A percentile compares a stretch with the other conserved stretches of the same genome.
Conservation (phyloP, 2,113 vertebrate genomes). For the Lepus europaeus region DNA sequence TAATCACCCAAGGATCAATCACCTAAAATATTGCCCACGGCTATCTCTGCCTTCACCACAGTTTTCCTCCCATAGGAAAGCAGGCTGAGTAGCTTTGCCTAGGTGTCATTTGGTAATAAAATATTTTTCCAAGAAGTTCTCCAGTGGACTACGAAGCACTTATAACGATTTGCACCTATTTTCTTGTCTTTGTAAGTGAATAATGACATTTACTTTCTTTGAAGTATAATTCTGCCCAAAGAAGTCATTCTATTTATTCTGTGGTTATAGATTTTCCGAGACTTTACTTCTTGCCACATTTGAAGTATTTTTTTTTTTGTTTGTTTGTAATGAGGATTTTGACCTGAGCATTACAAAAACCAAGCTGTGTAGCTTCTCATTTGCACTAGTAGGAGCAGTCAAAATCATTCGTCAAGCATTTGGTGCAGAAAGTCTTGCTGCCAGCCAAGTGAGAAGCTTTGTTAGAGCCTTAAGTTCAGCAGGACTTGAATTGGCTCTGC, state of each 20-base stretch:
- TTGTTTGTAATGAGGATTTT: constrained; percentile 42
- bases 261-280: constrained; percentile 56
- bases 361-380: constrained; percentile 49
- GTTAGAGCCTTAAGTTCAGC: neutral
- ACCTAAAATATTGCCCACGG: constrained; percentile 35
- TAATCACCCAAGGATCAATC: constrained; percentile 22
- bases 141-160: constrained; percentile 68
- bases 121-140: constrained; percentile 81
- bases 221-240: constrained; percentile 68
- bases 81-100: constrained; percentile 58
- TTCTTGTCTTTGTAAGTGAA: constrained; percentile 76
- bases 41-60: neutral
- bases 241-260: constrained; percentile 69
- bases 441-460: constrained; percentile 26
- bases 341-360: constrained; percentile 51
- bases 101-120: constrained; percentile 67
- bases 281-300: constrained; percentile 23
- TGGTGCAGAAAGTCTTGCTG: constrained; percentile 23
- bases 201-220: constrained; percentile 74
- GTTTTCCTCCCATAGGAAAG: constrained; percentile 62
- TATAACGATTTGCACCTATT: constrained; percentile 62
- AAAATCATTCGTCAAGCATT: constrained; percentile 54
- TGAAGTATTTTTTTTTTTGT: constrained; percentile 50
- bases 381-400: constrained; percentile 12
- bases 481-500: neutral